phyloP scores from a whole-genome alignment of 2,888 invertebrate genomes.

The Drosophila helvetica region DNA sequence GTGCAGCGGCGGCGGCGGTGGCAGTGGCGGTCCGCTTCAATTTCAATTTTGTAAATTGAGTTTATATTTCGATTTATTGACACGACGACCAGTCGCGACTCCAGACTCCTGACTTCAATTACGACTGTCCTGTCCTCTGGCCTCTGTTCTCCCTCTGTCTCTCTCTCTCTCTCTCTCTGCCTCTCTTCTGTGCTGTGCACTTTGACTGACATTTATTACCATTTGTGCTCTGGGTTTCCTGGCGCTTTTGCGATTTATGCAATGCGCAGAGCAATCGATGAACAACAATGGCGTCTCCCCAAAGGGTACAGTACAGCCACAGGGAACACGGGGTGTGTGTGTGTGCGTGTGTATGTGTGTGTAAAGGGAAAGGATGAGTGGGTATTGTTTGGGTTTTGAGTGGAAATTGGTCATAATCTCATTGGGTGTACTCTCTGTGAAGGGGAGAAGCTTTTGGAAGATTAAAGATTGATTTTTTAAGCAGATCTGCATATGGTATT shows the following conservation, averaged over 20 bases:
- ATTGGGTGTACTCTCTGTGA: background rate
- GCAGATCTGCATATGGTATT: no score
- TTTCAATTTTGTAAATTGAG: conserved; percentile 80
- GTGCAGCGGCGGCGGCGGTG: conserved; percentile 2
- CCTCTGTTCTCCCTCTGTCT: conserved; percentile 19
- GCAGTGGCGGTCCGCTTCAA: conserved; percentile 59
- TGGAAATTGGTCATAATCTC: background rate
- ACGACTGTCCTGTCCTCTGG: conserved; percentile 16
- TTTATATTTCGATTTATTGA: conserved; percentile 80
- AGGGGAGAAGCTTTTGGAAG: background rate
- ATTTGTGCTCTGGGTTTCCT: conserved; percentile 66
- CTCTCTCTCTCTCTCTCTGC: background rate
- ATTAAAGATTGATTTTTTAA: no score
- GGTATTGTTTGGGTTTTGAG: background rate
- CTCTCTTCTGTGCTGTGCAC: conserved; percentile 25
- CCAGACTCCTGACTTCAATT: conserved; percentile 37
- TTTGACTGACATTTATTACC: conserved; percentile 78
- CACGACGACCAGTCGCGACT: conserved; percentile 40
- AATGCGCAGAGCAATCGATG: conserved; percentile 13
- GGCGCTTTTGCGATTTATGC: conserved; percentile 65
- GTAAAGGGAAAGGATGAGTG: conserved; percentile 5
- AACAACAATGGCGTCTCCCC: conserved; percentile 48
- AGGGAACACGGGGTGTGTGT: conserved; percentile 11
- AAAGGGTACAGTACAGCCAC: conserved; percentile 25
- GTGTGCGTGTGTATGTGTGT: background rate